Base-by-base conservation (phyloP, 1,140 invertebrate genomes). In the Aphaenogaster rudis region DNA sequence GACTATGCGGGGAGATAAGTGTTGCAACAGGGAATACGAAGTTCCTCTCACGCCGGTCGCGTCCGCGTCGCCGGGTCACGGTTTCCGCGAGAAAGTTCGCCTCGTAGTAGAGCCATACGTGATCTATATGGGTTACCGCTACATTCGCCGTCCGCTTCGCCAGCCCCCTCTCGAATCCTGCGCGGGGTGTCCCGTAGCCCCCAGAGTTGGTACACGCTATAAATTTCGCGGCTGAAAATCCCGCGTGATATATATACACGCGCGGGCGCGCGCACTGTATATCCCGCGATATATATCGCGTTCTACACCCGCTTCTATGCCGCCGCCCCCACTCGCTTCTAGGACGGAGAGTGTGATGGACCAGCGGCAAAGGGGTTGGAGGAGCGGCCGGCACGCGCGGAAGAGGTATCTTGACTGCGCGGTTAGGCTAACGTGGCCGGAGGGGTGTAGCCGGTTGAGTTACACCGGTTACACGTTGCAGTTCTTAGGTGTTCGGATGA, bases 21-120 rank as follows among this genome's bases (percentile, higher is more conserved):
- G 90, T 91, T 88, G 89, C 91, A 91, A 91, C 88, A 91, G 91
- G 91, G 91, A 92, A 92, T 92, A 91, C 88, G 81, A 90, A 92
- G 90, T 91, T 86, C 64, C 76, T 71, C 74, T 72, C 64, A 76
- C 79, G 72, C 71, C 59, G 48, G 45, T 36, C 78, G 85, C 88
- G 74, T 76, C 61, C 74, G 88, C 74, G 72, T 85, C 81, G 81
- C 72, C 57, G 82, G 71, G 54, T 74, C 69, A 61, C 80, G 80
- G 80, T 21, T 84, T 84, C n/a, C 69, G 87, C 64, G 87, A 87
- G 80, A 86, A 91, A 89, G 90, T 91, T 90, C 77, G 67, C 86
- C 81, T 78, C 69, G 82, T 85, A 87, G 90, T 86, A 74, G 89
- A 88, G 84, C 88, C 90, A 87, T 89, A 91, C 82, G 91, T 92